Base-by-base conservation (phyloP, 2,888 invertebrate genomes). In the Agonum fuliginosum region DNA sequence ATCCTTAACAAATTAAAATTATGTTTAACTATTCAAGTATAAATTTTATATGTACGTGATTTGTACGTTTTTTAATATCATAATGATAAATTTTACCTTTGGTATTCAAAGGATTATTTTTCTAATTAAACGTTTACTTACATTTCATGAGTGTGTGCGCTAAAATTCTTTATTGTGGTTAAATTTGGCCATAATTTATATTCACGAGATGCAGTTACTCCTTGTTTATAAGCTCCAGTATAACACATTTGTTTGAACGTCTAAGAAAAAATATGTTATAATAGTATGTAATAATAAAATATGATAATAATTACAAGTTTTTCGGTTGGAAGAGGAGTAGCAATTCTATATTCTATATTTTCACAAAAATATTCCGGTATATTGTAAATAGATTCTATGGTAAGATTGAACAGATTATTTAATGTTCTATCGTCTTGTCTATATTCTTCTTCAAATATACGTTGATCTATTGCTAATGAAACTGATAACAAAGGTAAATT, bases 321-420 rank as follows among this genome's bases (percentile, higher is more conserved):
- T 48, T 81, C 76, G 48, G 81, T 78, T 12, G 84, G 84, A 14
- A 84, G 22, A 43, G 81, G 77, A 5, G 80, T 81, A 69, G 83
- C 82, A 41, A 85, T 78, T 79, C 81, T 82, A 78, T 84, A 86
- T n/a, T 83, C 80, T 82, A 84, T 83, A 30, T 83, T 81, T 1
- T 79, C 71, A 3, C 78, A 62, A 69, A 82, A 80, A 3, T 81
- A 24, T 10, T 78, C 51, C 1, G 85, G 86, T 54, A 84, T 69
- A 79, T 86, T 86, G 78, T 84, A 86, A 78, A 86, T 82, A 0
- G 86, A 85, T 80, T 87, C 86, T 1, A 86, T 70, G 0, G 86
- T 85, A 30, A 86, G 79, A 75, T 82, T 82, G 5, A 86, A 34
- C 67, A 85, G 80, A 17, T 82, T 83, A 17, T 81, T 75, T 24